Evolutionary conservation across 1,140 invertebrate genomes (phyloP).

Genomic region (Druon quercuslanigerum): DNA sequence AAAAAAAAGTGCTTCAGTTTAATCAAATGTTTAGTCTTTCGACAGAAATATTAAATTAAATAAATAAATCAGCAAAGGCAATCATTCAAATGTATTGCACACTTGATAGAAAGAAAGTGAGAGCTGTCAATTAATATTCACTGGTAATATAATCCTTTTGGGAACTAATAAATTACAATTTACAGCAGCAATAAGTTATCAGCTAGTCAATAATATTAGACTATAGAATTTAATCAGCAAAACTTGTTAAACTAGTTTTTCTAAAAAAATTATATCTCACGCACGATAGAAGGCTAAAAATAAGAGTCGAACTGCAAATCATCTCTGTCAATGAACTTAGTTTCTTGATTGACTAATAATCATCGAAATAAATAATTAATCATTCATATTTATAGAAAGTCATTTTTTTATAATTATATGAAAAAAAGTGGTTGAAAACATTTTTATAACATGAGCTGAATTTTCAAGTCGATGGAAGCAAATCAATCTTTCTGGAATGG

Average conservation of each 20-base stretch:
- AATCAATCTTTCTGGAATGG: slow-evolving; percentile 1
- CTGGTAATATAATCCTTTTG: slow-evolving; percentile 20
- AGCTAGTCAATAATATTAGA: slow-evolving; percentile 22
- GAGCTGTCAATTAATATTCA: slow-evolving; percentile 25
- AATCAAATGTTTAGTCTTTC: too few species aligned
- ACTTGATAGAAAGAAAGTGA: slow-evolving; percentile 31
- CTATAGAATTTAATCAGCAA: slow-evolving; percentile 22
- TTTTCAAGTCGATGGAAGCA: background rate
- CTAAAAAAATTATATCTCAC: slow-evolving; percentile 2
- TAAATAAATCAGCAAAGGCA: too few species aligned
- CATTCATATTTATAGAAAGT: slow-evolving; percentile 12
- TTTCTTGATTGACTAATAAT: background rate
- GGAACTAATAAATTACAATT: slow-evolving; percentile 27
- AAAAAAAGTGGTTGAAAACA: background rate
- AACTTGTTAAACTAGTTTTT: slow-evolving; percentile 18
- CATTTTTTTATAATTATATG: background rate
- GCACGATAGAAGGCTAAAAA: slow-evolving; percentile 19
- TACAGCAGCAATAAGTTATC: slow-evolving; percentile 20
- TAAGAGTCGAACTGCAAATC: slow-evolving; percentile 17
- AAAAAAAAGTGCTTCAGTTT: too few species aligned
- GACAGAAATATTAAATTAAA: too few species aligned
- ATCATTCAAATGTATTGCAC: slow-evolving; percentile 7
- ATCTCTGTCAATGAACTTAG: slow-evolving; percentile 20
- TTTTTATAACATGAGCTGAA: background rate
- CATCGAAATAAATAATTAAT: background rate